Evolutionary conservation across 2,113 vertebrate genomes (phyloP), one percentile per base, ranked within the genome.

Genomic region (Leptodactylus fuscus): DNA sequence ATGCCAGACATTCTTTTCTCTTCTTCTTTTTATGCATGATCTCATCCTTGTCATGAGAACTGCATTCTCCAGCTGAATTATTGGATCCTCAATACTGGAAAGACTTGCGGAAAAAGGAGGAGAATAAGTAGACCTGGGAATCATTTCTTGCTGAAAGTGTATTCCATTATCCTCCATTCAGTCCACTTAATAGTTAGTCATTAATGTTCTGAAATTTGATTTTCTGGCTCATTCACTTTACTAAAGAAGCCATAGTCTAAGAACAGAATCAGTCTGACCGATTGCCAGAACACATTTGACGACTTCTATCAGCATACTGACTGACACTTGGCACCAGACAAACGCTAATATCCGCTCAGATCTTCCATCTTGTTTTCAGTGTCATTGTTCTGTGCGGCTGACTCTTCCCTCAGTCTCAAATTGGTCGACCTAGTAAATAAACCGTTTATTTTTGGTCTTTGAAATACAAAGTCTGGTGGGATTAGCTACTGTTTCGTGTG

Each of bases 201-300:
- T 82, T 34, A 36, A 15, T 13, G 34, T 73, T 36, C 51, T 44
- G 16, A 70, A 58, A 80, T 62, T 22, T 78, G 7, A 67, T 77
- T n/a, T 60, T 86, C 38, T 81, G n/a, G 34, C 24, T 20, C 41
- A 41, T 67, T 77, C 36, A 55, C 53, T 70, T 8, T 71, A 71
- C 84, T 73, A 27, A 60, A 73, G 65, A 81, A 86, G 84, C 84
- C 77, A 81, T 81, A 86, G 70, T 60, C 15, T 32, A 60, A 32
- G 2, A 76, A 55, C 36, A 58, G 77, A 32, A 32, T 29, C 49
- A 46, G 49, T 73, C 22, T 29, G 69, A 75, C 34, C n/a, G 36
- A 58, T 44, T 58, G 81, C 41, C 38, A 83, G 58, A 62, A 80
- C 76, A 73, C 16, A 5, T 53, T 24, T 60, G 34, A 36, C n/a